Base-by-base conservation (phyloP, 1,140 invertebrate genomes). In the Habropoda laboriosa region DNA sequence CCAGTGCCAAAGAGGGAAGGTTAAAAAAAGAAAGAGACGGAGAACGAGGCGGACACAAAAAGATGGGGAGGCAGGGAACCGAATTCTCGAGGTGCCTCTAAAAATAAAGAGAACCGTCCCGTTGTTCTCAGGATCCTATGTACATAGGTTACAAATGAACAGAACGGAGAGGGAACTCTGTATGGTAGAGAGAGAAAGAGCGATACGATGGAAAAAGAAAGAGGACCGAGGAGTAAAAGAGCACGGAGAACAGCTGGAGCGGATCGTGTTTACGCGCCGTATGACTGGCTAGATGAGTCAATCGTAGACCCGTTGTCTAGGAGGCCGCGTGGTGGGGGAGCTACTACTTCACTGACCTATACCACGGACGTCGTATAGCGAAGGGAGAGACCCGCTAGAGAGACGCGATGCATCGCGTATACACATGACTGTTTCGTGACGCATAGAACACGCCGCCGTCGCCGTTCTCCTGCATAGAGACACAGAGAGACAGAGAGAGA, bases 271-370 rank as follows among this genome's bases (percentile, higher is more conserved):
- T 86, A 88, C 87, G 82, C 87, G 80, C 73, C 72, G 87, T 91
- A 86, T 87, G 89, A 89, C 89, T 89, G 79, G 86, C 88, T 91
- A 91, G 91, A 92, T 91, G 91, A 92, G 90, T 92, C 91, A 91
- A 92, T 92, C 90, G 90, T 91, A 92, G 90, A 91, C 88, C 88
- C 87, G 88, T 92, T 92, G 91, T 92, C 91, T 92, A 92, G 91
- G 91, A 90, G 80, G n/a, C n/a, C 55, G 63, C 60, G 58, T 68
- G 55, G 86, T 84, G 82, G 74, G 82, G 83, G 80, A 82, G 75
- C 79, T 80, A 80, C 88, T 89, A 90, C 91, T 92, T 91, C 88
- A 92, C 91, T 92, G 91, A 92, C 91, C 91, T 92, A 92, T 91
- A 92, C 90, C 91, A 91, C 88, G 81, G 76, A 82, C 80, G 68